Evolutionary conservation across 2,113 vertebrate species (phyloP).

Genomic region (Solea senegalensis): DNA sequence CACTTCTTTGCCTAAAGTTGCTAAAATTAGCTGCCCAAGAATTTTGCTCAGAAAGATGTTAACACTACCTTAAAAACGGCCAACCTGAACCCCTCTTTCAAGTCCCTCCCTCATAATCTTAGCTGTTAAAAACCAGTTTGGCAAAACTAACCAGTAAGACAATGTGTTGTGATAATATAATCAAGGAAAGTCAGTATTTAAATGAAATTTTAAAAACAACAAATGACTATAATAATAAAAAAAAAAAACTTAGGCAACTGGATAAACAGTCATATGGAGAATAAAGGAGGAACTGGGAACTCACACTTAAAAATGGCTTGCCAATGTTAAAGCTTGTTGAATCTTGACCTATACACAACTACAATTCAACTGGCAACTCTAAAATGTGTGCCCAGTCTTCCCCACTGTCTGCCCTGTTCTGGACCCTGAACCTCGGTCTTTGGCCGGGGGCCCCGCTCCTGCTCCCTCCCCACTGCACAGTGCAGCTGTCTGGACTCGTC

Average conservation of each 20-base stretch:
- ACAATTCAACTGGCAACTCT: not conserved
- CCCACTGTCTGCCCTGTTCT: not conserved
- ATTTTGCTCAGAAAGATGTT: conserved; percentile 22
- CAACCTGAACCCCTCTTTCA: not conserved
- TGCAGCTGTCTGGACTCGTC: conserved; percentile 76
- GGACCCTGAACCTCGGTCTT: conserved; percentile 13
- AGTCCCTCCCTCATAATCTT: conserved; percentile 20
- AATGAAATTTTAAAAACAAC: not conserved
- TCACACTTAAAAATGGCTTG: conserved; percentile 19
- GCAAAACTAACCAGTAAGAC: conserved; percentile 27
- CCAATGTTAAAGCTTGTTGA: conserved; percentile 13
- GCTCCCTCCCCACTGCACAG: conserved; percentile 53
- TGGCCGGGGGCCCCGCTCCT: conserved; percentile 29
- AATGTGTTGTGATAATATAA: conserved; percentile 22
- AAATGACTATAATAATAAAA: not conserved
- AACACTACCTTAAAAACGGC: not conserved
- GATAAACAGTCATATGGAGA: conserved; percentile 25
- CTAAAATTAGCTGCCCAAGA: conserved; percentile 34
- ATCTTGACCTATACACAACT: conserved; percentile 1
- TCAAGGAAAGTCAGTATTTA: conserved; percentile 11
- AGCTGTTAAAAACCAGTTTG: conserved; percentile 30
- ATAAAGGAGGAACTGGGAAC: conserved; percentile 45
- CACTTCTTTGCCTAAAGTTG: conserved; percentile 34
- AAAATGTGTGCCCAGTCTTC: not conserved
- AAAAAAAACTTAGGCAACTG: conserved; percentile 37